These are phyloP conservation scores for Sebastes schlegelii DNA, from an alignment of 2,113 vertebrate species.

Conservation along the genomic window DNA sequence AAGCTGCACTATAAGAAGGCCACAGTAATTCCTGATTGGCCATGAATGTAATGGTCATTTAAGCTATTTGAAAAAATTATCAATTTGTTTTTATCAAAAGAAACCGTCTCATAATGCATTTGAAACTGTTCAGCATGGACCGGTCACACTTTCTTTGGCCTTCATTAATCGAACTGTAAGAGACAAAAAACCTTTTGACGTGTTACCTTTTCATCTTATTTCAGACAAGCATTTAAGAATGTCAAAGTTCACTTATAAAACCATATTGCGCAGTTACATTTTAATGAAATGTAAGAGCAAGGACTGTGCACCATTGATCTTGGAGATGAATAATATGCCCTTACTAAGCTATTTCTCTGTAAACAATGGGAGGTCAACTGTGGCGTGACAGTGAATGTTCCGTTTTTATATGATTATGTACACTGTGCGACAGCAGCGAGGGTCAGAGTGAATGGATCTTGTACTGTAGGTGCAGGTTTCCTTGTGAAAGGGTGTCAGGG, in stretches of 20 bases:
- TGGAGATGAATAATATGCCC: background rate
- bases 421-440: constrained; percentile 4
- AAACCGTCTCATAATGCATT: background rate
- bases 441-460: constrained; percentile 32
- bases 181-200: background rate
- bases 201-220: background rate
- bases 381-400: background rate
- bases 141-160: background rate
- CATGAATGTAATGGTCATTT: background rate
- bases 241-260: background rate
- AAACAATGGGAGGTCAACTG: constrained; percentile 16
- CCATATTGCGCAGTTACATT: background rate
- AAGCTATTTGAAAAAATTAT: background rate
- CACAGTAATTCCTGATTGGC: background rate
- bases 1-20: background rate
- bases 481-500: constrained; percentile 57
- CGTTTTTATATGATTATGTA: constrained; percentile 15
- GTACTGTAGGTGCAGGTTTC: constrained; percentile 53
- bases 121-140: background rate
- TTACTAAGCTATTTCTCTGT: background rate
- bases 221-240: background rate
- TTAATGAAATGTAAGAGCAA: background rate
- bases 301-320: background rate
- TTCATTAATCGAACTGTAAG: background rate
- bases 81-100: background rate